Evolutionary conservation across 2,797 vertebrate genomes (phyloP), one percentile per base, ranked within the genome.

Genomic region (Anas georgica): DNA sequence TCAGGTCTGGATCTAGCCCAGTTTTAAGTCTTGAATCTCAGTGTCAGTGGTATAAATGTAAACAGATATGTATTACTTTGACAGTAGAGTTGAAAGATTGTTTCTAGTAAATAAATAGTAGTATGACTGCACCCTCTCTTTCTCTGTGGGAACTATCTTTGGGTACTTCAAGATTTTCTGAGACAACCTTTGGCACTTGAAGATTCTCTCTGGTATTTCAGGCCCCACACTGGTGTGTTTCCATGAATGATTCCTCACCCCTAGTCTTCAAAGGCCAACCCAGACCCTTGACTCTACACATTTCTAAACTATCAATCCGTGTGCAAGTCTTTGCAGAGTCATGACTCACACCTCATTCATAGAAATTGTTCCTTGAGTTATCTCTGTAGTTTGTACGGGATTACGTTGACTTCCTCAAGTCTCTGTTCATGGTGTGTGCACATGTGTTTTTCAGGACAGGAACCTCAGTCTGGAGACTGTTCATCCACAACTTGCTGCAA

Each of bases 91-190:
- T 81, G 64, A 81, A 94, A 72, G 84, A 76, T 66, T 85, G 26
- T 66, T 89, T 91, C 66, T 56, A 81, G 54, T 78, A 81, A 96
- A 95, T 94, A 95, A 95, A 92, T 16, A 89, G 33, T 83, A 92
- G 45, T 66, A 66, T 68, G 48, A 55, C 29, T 94, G 84, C 87
- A 94, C 25, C 68, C 68, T 35, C 46, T 88, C 54, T 77, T 87
- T 72, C 67, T 84, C 76, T 86, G 72, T 88, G 74, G 74, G 67
- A 23, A 74, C 67, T 81, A 0, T 83, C 78, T 85, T 84, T 67
- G 55, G 52, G 25, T 80, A 58, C 54, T 79, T 90, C 17, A 48
- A 22, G 25, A 79, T 60, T 59, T 91, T 55, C 63, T 59, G 29
- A 83, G 59, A 76, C 28, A 62, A 75, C 6, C 21, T 55, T 85